Evolutionary conservation across 2,113 vertebrate genomes (phyloP).

Genomic region (Pardalotus punctatus): DNA sequence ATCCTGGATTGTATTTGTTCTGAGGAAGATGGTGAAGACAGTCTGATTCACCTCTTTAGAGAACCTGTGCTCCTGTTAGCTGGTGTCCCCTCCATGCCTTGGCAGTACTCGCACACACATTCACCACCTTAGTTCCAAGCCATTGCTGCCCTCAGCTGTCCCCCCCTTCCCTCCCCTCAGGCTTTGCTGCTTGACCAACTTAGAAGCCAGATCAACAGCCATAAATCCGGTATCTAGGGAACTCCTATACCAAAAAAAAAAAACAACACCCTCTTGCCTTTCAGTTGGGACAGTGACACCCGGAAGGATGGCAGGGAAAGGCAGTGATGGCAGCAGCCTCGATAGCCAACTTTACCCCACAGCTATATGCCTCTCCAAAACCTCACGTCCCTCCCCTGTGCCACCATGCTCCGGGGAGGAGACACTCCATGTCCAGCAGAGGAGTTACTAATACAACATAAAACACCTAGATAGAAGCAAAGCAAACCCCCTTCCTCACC

Average conservation of each 20-base stretch:
- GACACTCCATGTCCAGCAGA: not conserved
- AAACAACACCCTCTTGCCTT: not conserved
- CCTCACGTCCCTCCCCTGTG: not conserved
- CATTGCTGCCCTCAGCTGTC: not conserved
- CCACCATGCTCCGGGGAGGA: not conserved
- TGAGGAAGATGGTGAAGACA: not conserved
- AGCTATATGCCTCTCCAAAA: not conserved
- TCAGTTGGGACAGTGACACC: not conserved
- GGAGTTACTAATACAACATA: not conserved
- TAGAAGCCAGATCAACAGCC: not conserved
- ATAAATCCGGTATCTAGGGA: not conserved
- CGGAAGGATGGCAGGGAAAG: not conserved
- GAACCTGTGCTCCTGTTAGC: fast-evolving
- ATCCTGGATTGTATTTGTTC: not conserved
- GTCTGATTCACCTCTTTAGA: not conserved
- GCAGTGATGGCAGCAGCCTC: not conserved
- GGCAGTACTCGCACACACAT: fast-evolving
- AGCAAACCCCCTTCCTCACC: not conserved
- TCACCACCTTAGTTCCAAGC: fast-evolving
- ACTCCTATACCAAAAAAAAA: not conserved
- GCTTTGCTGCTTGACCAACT: not conserved
- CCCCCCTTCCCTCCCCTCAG: not conserved
- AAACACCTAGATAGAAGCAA: not conserved
- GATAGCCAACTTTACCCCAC: not conserved
- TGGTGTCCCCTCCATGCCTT: fast-evolving